Conservation (phyloP, 2,113 vertebrate genomes). For the Dicerorhinus sumatrensis region DNA sequence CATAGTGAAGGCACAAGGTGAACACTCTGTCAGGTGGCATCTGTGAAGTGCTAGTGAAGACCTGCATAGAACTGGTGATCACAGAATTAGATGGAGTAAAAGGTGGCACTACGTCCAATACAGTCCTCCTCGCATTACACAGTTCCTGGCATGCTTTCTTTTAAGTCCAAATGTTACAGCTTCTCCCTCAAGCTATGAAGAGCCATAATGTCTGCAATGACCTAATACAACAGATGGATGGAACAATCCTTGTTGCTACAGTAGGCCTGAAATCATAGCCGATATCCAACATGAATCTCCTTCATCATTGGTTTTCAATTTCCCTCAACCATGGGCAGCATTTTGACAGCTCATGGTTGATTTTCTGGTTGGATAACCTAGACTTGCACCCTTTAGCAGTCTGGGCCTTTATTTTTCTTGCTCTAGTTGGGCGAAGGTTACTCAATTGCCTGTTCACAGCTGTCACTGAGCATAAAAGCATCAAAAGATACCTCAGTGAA, state of each 20-base stretch:
- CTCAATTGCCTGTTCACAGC: background rate
- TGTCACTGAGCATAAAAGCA: background rate
- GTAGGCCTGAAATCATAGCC: background rate
- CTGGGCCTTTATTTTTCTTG: background rate
- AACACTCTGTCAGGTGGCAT: background rate
- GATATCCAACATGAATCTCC: background rate
- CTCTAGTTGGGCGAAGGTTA: background rate
- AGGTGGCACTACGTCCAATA: background rate
- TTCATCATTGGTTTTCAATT: background rate
- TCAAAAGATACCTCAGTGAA: background rate
- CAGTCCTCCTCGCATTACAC: background rate
- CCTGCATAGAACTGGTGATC: background rate
- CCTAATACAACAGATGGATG: background rate
- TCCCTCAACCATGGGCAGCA: background rate
- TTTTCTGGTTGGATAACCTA: constrained; percentile 2
- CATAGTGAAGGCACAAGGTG: background rate
- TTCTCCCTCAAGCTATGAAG: background rate
- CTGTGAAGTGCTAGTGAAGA: background rate
- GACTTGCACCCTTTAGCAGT: background rate
- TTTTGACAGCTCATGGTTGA: background rate
- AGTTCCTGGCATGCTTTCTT: background rate
- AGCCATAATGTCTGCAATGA: background rate
- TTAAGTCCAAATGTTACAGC: background rate
- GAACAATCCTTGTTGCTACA: background rate
- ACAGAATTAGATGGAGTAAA: background rate